A percentile compares a stretch with the other conserved stretches of the same genome.
Conservation (phyloP, 1,140 invertebrate species). For the Galendromus occidentalis region DNA sequence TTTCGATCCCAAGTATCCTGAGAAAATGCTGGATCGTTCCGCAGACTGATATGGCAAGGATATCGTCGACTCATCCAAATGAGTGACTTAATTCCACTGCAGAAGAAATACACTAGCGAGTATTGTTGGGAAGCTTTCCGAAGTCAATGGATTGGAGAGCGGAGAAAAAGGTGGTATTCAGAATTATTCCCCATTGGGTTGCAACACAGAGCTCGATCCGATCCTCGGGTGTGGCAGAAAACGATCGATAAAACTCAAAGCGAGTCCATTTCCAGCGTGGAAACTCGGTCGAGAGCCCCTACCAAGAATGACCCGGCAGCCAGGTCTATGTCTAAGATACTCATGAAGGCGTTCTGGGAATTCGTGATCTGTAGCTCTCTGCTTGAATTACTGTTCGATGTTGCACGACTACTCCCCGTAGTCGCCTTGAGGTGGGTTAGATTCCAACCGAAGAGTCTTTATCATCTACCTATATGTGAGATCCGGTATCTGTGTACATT, state of each 20-base stretch:
- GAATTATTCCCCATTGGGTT: neutral
- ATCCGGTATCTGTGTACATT: too few relatives aligned
- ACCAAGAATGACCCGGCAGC: neutral
- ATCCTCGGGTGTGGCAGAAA: too few relatives aligned
- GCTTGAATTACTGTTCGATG: neutral
- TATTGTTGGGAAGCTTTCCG: neutral
- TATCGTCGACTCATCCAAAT: neutral
- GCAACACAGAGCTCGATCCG: neutral
- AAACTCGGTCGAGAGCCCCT: neutral
- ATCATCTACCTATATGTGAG: too few relatives aligned
- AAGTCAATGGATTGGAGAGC: neutral
- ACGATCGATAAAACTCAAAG: too few relatives aligned
- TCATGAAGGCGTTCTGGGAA: neutral
- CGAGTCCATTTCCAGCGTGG: too few relatives aligned
- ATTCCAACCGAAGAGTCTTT: too few relatives aligned
- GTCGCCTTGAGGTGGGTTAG: neutral
- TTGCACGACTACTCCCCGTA: neutral
- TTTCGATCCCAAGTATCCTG: neutral
- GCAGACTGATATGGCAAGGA: neutral
- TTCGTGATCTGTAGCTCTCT: neutral
- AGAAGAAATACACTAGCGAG: neutral
- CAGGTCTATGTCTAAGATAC: neutral
- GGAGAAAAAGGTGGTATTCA: neutral
- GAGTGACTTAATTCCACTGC: neutral
- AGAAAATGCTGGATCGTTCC: neutral